phyloP scores from a whole-genome alignment of 2,888 invertebrate species.

The Chalcis sispes region DNA sequence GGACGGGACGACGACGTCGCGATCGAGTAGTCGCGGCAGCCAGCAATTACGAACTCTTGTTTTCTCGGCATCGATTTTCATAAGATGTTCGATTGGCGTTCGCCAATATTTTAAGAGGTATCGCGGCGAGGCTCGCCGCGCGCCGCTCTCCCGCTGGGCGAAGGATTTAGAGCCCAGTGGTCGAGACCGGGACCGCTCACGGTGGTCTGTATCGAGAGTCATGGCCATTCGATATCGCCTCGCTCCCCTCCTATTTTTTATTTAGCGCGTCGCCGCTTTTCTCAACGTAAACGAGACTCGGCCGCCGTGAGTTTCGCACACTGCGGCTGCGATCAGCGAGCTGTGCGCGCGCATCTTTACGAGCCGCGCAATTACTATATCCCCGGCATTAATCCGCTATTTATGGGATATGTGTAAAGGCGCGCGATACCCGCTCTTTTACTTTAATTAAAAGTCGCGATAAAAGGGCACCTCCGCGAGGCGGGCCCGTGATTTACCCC shows the following conservation, averaged over 20 bases:
- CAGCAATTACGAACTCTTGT: constrained; percentile 19
- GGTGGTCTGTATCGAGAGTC: constrained; percentile 70
- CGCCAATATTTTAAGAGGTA: constrained; percentile 70
- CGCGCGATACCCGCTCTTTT: not conserved
- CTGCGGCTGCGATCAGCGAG: not conserved
- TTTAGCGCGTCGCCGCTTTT: constrained; percentile 12
- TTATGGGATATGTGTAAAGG: not conserved
- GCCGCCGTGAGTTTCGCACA: too few relatives aligned
- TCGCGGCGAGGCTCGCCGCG: constrained; percentile 64
- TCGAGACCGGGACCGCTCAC: constrained; percentile 64
- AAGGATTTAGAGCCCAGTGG: constrained; percentile 73
- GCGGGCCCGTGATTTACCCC: constrained; percentile 10
- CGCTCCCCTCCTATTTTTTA: constrained; percentile 9
- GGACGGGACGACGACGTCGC: too few relatives aligned
- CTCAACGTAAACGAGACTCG: not conserved
- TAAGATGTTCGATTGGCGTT: constrained; percentile 65
- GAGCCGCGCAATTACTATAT: constrained; percentile 14
- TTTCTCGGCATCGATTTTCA: constrained; percentile 30
- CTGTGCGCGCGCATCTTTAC: constrained; percentile 6
- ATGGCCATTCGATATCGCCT: constrained; percentile 64
- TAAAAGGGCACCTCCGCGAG: not conserved
- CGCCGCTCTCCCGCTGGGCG: constrained; percentile 70
- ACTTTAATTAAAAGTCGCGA: constrained; percentile 33
- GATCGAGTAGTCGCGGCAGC: too few relatives aligned
- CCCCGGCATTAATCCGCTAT: not conserved